These are phyloP conservation scores for Acrocephalus arundinaceus DNA, from an alignment of 2,113 vertebrate genomes.

Conservation along the genomic window DNA sequence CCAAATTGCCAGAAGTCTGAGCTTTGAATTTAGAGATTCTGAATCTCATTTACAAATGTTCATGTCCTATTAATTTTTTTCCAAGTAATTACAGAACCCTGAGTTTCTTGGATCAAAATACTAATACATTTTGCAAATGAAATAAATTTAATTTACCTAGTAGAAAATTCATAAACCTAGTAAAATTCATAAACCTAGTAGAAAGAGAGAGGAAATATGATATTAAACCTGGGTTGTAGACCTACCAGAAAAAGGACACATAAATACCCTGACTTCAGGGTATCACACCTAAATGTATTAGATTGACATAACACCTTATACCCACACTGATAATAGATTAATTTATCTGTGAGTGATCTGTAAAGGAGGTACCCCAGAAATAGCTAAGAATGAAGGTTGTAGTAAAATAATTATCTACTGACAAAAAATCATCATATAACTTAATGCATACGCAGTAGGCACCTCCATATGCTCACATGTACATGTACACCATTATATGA, in stretches of 20 bases:
- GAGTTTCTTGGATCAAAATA: background rate
- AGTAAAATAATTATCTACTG: background rate
- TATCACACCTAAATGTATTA: background rate
- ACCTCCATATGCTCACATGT: background rate
- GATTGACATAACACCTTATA: background rate
- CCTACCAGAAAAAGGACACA: background rate
- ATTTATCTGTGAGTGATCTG: background rate
- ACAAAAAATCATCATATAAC: background rate
- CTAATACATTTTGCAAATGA: background rate
- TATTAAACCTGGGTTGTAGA: background rate
- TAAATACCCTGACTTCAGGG: background rate
- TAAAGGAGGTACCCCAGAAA: background rate
- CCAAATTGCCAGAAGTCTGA: background rate
- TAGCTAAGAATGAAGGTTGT: background rate
- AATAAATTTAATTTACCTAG: background rate
- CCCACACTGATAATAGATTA: background rate
- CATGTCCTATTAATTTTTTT: background rate
- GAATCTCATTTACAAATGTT: background rate
- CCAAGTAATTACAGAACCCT: background rate
- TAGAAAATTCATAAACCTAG: background rate
- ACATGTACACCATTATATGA: background rate
- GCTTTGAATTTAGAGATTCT: background rate
- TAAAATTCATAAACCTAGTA: background rate
- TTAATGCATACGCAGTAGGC: background rate
- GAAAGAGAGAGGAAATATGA: background rate